Conservation (phyloP, 2,888 invertebrate species). For the Thysanoteuthis rhombus region DNA sequence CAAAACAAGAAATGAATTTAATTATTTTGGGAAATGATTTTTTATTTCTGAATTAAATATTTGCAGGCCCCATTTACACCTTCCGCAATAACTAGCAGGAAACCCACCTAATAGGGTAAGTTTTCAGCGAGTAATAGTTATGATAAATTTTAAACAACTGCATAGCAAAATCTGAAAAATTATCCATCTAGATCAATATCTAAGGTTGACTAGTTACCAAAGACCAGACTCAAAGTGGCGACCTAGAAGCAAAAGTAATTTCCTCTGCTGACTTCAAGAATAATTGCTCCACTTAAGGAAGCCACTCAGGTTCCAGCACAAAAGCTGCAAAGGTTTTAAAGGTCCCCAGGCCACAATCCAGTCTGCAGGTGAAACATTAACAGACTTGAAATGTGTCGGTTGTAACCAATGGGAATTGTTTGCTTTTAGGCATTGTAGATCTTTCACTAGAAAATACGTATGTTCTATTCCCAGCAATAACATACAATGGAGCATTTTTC, state of each 20-base stretch:
- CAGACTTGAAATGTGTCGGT: not conserved
- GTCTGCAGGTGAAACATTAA: not conserved
- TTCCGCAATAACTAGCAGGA: too few relatives aligned
- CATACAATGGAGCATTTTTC: too few relatives aligned
- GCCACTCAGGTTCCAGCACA: not conserved
- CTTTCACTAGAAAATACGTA: not conserved
- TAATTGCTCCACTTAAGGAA: not conserved
- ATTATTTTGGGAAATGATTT: too few relatives aligned
- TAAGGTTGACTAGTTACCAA: not conserved
- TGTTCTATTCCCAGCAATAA: too few relatives aligned
- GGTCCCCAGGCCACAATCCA: not conserved
- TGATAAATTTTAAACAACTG: too few relatives aligned
- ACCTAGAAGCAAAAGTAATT: not conserved
- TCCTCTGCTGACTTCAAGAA: not conserved
- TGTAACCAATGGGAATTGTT: not conserved
- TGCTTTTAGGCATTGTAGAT: not conserved
- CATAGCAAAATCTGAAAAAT: too few relatives aligned
- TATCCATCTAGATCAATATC: not conserved
- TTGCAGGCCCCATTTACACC: too few relatives aligned
- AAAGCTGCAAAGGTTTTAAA: not conserved
- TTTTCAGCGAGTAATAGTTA: too few relatives aligned
- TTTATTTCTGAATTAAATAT: too few relatives aligned
- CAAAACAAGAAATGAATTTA: too few relatives aligned
- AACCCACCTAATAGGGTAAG: too few relatives aligned
- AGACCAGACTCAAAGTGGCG: not conserved